Base-by-base conservation (phyloP, 2,113 vertebrate species). In the Erinaceus europaeus region DNA sequence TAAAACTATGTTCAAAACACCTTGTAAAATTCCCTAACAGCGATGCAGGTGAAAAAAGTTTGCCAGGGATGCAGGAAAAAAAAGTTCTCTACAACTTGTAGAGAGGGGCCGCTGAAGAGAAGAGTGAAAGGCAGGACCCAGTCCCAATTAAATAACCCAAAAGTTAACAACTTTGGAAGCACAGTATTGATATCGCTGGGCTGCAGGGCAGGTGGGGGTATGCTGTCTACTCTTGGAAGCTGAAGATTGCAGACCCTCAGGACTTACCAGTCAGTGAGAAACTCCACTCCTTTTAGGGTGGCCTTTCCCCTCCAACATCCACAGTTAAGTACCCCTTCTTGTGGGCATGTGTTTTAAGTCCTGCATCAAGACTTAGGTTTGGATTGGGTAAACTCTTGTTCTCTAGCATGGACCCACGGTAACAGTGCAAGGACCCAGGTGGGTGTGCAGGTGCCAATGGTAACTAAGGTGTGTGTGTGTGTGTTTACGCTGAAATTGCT, bases 11-110 rank as follows among this genome's bases (percentile, higher is more conserved):
- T 86, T 92, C 65, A 91, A 91, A 90, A 88, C 11, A 17, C 29
- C 29, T 11, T 53, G 5, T 53, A n/a, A n/a, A n/a, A 10, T 53
- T n/a, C 15, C 90, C 90, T 81, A 76, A 32, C 87, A 86, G 79
- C n/a, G n/a, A 93, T 53, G 73, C 67, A 86, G 89, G 88, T 15
- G 80, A 91, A 81, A 83, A 32, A n/a, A 23, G 86, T 77, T 91
- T 92, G 68, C 78, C 71, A 82, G 71, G 4, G 23, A 48, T 71
- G 34, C 69, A 38, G 84, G 91, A 77, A 67, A 88, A 57, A 89
- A 89, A 73, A 73, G 77, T 65, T 32, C 64, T n/a, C n/a, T n/a
- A n/a, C n/a, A n/a, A n/a, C 78, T 91, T 71, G 75, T 13, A 55
- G 59, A 84, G 64, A 83, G 29, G 69, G 25, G 68, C 68, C 5